phyloP scores from a whole-genome alignment of 2,113 vertebrate genomes.

The Brachyhypopomus gauderio region DNA sequence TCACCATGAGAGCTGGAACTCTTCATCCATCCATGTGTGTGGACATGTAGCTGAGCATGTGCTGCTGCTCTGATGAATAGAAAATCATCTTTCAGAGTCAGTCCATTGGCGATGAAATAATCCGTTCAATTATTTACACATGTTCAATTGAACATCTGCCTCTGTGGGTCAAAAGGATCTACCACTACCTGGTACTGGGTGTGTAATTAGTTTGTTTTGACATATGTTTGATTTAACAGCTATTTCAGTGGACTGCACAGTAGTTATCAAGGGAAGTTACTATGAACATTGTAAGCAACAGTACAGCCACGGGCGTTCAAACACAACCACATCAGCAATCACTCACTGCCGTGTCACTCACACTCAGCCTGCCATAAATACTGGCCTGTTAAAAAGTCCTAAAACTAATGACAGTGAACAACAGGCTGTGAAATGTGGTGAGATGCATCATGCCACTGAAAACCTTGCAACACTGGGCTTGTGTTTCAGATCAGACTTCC shows the following conservation, averaged over 20 bases:
- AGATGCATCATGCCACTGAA: too few relatives aligned
- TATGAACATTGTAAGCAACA: too few relatives aligned
- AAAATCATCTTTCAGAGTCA: conserved; percentile 48
- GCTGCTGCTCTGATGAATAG: conserved; percentile 46
- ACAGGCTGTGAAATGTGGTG: too few relatives aligned
- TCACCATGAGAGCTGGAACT: not conserved
- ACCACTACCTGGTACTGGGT: not conserved
- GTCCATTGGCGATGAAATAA: conserved; percentile 57
- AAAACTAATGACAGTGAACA: too few relatives aligned
- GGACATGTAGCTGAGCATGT: not conserved
- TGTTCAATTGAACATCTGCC: conserved; percentile 50
- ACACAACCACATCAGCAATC: too few relatives aligned
- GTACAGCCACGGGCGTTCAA: too few relatives aligned
- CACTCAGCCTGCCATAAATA: too few relatives aligned
- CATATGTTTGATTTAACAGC: not conserved
- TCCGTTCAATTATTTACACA: conserved; percentile 63
- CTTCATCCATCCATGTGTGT: not conserved
- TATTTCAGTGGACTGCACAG: not conserved
- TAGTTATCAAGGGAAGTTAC: too few relatives aligned
- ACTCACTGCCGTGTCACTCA: too few relatives aligned
- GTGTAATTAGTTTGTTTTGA: not conserved
- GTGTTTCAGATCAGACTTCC: too few relatives aligned
- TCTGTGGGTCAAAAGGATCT: not conserved
- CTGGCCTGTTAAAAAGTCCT: too few relatives aligned
- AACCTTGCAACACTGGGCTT: too few relatives aligned